These are phyloP conservation scores for Macrosoma leucophasiata DNA, from an alignment of 2,888 invertebrate genomes.

Conservation along the genomic window DNA sequence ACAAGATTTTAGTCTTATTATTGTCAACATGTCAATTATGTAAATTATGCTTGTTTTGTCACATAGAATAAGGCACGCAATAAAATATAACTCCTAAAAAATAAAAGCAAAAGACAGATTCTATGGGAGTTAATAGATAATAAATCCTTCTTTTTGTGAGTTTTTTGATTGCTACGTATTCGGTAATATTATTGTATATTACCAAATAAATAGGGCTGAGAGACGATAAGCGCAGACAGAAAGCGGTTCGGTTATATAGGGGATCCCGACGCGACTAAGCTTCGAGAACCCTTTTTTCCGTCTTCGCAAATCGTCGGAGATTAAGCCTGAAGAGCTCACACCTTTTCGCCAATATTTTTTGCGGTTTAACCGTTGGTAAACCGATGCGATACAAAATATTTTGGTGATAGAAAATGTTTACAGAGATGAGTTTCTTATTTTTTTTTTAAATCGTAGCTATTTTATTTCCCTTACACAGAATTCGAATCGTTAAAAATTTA, in stretches of 20 bases:
- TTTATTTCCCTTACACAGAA: too few species aligned
- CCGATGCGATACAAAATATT: conserved; percentile 57
- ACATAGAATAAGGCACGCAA: too few species aligned
- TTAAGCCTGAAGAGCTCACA: conserved; percentile 64
- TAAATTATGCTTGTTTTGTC: too few species aligned
- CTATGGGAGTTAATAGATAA: conserved; percentile 21
- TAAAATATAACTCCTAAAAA: too few species aligned
- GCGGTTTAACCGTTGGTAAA: conserved; percentile 56
- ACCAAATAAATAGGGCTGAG: conserved; percentile 56
- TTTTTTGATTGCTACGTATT: conserved; percentile 41
- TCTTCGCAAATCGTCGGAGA: conserved; percentile 70
- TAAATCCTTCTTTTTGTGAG: conserved; percentile 25
- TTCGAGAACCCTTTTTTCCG: conserved; percentile 64
- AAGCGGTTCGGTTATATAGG: conserved; percentile 48
- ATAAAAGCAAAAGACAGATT: neutral
- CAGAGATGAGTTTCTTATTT: too few species aligned
- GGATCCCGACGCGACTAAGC: conserved; percentile 51
- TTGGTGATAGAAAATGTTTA: too few species aligned
- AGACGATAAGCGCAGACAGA: conserved; percentile 51
- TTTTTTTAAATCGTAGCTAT: too few species aligned
- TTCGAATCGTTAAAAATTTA: too few species aligned
- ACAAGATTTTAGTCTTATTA: too few species aligned
- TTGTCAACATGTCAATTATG: too few species aligned
- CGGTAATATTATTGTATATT: conserved; percentile 46
- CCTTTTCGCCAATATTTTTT: conserved; percentile 67